Evolutionary conservation across 2,113 vertebrate genomes (phyloP), one percentile per base, ranked within the genome.

Genomic region (Myotis davidii): DNA sequence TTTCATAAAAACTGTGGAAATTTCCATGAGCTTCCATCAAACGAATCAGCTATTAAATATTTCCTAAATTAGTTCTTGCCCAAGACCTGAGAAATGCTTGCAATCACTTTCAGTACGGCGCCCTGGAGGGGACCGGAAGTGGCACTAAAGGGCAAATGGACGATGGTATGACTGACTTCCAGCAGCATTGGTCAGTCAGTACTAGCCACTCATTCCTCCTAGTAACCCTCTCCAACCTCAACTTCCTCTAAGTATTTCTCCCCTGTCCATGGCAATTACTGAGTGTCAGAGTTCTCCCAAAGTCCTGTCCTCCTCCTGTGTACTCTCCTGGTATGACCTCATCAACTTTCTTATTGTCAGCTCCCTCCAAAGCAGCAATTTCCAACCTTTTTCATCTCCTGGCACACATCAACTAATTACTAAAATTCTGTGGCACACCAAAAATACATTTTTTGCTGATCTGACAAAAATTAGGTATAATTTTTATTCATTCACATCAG

Each of bases 71-170:
- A 61, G 11, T 27, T 73, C 52, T 1, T 11, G 25, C 27, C 9
- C 29, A 42, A 29, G 45, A 21, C 52, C 20, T 70, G 86, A 65
- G 48, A 64, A 76, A 61, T 5, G 3, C 39, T 34, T 9, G 16
- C 2, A 5, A 21, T 13, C 34, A 1, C 20, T 18, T 37, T 25
- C 69, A 12, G 1, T 1, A 13, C 1, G 27, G 72, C 0, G 2
- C 11, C 23, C 52, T 3, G 5, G 7, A 17, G 4, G 9, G 6
- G 4, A 39, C 9, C 1, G 17, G 42, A 0, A 0, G 11, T 0
- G 1, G 42, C 6, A 5, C 32, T 4, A 9, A 7, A 25, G 17
- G 14, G 14, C 20, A 27, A 48, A 20, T 2, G 1, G 20, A 32
- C 14, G 23, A 21, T 0, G 4, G 32, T 6, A 2, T 2, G 17